A percentile compares a stretch with the other conserved stretches of the same genome.
These are phyloP conservation scores for Felis catus DNA, from an alignment of 2,113 vertebrate genomes.

Conservation along the genomic window F.catus_Fca126_mat1.0 CM031417.1:4681501-4682000, in stretches of 20 bases:
- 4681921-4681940: background rate
- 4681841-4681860: background rate
- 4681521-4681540: background rate
- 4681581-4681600: conserved; percentile 93
- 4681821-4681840: background rate
- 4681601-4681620: conserved; percentile 93
- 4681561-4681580: conserved; percentile 82
- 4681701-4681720: background rate
- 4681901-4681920: background rate
- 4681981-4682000: background rate
- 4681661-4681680: background rate
- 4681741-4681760: background rate
- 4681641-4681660: background rate
- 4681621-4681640: conserved; percentile 89
- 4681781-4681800: too few species aligned
- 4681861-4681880: background rate
- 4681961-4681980: background rate
- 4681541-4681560: background rate
- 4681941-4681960: background rate
- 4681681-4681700: background rate
- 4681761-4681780: background rate
- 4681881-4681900: background rate
- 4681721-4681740: background rate
- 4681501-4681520: background rate
- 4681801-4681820: background rate